Conservation (phyloP, 2,113 vertebrate genomes). For the Bettongia penicillata region DNA sequence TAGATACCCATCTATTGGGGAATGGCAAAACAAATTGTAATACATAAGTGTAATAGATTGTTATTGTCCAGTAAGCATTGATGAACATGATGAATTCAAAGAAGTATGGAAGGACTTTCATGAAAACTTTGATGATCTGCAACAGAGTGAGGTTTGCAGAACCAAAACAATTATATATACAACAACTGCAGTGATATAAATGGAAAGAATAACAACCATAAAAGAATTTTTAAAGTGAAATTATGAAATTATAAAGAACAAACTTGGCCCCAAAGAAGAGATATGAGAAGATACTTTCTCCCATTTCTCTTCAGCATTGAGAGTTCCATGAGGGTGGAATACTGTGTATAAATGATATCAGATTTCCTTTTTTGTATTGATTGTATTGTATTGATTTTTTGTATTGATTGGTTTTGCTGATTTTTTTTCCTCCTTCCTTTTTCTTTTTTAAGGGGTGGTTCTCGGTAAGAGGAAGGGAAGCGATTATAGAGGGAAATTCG, state of each 20-base stretch:
- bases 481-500: neutral
- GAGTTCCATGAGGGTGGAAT: neutral
- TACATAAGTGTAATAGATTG: too few species aligned
- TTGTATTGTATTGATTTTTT: neutral
- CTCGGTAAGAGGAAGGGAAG: neutral
- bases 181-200: too few species aligned
- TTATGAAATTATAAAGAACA: neutral
- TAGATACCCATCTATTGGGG: too few species aligned
- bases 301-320: neutral
- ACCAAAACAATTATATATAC: too few species aligned
- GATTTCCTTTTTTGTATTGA: neutral
- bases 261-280: neutral
- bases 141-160: too few species aligned
- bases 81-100: too few species aligned
- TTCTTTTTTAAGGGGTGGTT: neutral
- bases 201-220: too few species aligned
- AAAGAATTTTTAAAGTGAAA: neutral
- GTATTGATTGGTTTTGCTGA: neutral
- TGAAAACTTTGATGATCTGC: too few species aligned
- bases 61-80: too few species aligned
- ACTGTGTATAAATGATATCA: neutral
- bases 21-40: too few species aligned
- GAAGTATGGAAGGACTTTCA: too few species aligned
- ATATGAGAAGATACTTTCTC: neutral
- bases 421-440: neutral